Conservation (phyloP, 1,140 invertebrate species). For the Tetramorium simillimum region DNA sequence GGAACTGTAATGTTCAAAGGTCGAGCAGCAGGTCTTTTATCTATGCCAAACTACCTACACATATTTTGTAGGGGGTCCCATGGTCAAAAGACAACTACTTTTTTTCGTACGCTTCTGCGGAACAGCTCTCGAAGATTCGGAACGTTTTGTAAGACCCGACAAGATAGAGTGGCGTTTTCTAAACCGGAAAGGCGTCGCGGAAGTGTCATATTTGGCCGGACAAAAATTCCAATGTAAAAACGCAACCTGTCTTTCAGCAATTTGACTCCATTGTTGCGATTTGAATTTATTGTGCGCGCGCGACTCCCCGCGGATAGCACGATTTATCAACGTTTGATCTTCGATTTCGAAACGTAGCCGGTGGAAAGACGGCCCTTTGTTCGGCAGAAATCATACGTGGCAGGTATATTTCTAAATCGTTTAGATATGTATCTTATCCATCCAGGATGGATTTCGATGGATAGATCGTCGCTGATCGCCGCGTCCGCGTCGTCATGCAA, state of each 20-base stretch:
- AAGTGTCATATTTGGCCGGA: neutral
- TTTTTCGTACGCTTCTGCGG: neutral
- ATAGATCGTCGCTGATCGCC: conserved; percentile 32
- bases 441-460: conserved; percentile 29
- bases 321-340: conserved; percentile 65
- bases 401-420: conserved; percentile 7
- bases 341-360: neutral
- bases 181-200: conserved; percentile 8
- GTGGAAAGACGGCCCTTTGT: conserved; percentile 31
- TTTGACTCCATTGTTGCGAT: neutral
- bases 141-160: neutral
- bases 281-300: conserved; percentile 21
- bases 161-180: neutral
- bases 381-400: neutral
- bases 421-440: conserved; percentile 28
- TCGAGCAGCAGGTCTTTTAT: neutral
- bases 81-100: neutral
- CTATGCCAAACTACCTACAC: neutral
- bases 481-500: neutral
- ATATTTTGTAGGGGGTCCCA: neutral
- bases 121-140: neutral
- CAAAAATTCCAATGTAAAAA: neutral
- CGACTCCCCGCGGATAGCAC: conserved; percentile 16
- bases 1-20: conserved; percentile 58
- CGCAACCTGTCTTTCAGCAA: conserved; percentile 12